Base-by-base conservation (phyloP, 2,888 invertebrate species). In the Melinaea marsaeus region DNA sequence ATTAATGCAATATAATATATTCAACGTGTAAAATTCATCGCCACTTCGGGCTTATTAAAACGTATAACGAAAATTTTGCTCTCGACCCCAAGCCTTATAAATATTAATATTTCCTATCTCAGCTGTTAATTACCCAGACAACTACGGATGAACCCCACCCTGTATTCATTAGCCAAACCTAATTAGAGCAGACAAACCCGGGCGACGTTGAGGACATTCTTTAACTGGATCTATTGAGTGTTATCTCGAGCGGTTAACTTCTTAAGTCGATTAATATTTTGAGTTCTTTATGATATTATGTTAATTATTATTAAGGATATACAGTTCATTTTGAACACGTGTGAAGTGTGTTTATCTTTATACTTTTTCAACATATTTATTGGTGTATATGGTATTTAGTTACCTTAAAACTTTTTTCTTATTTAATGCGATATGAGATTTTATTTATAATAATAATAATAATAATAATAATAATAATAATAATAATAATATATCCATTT, bases 101-200 rank as follows among this genome's bases (percentile, higher is more conserved):
- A 87, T 89, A 87, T 88, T 88, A 88, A 88, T 87, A 86, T 84
- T 85, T 85, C 82, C 80, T 83, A 85, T 85, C 84, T 86, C 78
- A 79, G 84, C 79, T 83, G 84, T 85, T 88, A 87, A 88, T 88
- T 88, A 85, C 77, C 80, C 80, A 81, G 83, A 84, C 83, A 85
- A 85, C 84, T 86, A 83, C 78, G 81, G 82, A 81, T 84, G 80
- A 84, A 81, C 80, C 80, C 77, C 77, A 72, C 79, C 81, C 81
- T 80, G 83, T 87, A 84, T 88, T 88, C 83, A 87, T 87, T 83
- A 88, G 77, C 69, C 75, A 78, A 83, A 87, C 81, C 84, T 88
- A 84, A 88, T 88, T 88, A 88, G 78, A 74, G 76, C 76, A 81
- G 83, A 83, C 80, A 80, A 81, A 80, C 77, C 79, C 79, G 77